Percentiles rank a stretch among this genome's conserved stretches.
phyloP scores from a whole-genome alignment of 1,140 invertebrate species.

The Drosophila chauvacae region DNA sequence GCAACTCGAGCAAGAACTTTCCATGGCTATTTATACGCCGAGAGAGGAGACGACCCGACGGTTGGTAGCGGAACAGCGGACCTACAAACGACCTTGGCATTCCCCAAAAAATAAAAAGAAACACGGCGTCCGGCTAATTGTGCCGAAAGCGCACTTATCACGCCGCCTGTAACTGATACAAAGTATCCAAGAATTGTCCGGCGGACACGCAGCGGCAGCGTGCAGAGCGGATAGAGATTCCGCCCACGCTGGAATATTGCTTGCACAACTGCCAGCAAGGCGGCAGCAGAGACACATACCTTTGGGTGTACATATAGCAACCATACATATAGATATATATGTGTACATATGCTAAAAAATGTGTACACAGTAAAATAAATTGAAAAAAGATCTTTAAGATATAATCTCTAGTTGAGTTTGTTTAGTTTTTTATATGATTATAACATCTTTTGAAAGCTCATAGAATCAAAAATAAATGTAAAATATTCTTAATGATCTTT shows the following conservation, averaged over 20 bases:
- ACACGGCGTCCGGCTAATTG: constrained; percentile 23
- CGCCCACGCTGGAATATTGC: constrained; percentile 46
- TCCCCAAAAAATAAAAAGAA: constrained; percentile 11
- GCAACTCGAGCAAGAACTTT: constrained; percentile 39
- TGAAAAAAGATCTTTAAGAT: neutral
- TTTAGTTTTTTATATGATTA: neutral
- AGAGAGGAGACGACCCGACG: constrained; percentile 21
- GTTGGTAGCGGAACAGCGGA: constrained; percentile 32
- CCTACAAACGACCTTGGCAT: constrained; percentile 77
- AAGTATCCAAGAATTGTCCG: constrained; percentile 39
- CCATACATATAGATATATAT: neutral
- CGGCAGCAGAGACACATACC: constrained; percentile 1
- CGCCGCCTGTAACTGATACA: constrained; percentile 55
- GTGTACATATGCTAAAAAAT: neutral
- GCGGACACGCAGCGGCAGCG: constrained; percentile 53
- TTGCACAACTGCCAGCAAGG: constrained; percentile 27
- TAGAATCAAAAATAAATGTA: neutral
- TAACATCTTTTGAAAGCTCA: neutral
- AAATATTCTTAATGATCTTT: neutral
- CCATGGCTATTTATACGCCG: constrained; percentile 59
- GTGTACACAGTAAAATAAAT: constrained; percentile 5
- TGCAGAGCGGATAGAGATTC: constrained; percentile 22
- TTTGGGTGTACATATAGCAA: neutral
- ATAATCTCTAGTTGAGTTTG: neutral
- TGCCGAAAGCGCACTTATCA: constrained; percentile 55